Percentiles rank a stretch among this genome's conserved stretches.
Conservation (phyloP, 2,888 invertebrate genomes). For the Nemoura dubitans region DNA sequence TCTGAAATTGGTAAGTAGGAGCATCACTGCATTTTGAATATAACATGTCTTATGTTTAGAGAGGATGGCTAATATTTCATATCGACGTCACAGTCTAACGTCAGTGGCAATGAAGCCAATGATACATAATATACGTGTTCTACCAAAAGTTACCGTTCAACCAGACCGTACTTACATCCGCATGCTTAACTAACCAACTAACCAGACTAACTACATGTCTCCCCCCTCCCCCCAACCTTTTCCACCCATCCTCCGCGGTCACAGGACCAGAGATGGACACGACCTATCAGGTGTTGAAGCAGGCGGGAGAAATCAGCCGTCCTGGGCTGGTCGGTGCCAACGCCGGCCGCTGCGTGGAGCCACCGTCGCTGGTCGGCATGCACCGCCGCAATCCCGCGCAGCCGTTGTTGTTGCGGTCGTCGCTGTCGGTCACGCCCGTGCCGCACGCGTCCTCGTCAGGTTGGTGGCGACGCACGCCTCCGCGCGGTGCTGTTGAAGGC, state of each 20-base stretch:
- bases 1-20: no score
- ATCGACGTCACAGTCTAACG: no score
- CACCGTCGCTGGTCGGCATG: constrained; percentile 63
- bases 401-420: constrained; percentile 51
- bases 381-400: constrained; percentile 46
- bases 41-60: no score
- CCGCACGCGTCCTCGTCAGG: constrained; percentile 77
- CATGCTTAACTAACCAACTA: background rate
- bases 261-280: constrained; percentile 75
- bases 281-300: constrained; percentile 94
- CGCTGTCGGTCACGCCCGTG: constrained; percentile 58
- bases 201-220: background rate
- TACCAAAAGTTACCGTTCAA: background rate
- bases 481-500: no score
- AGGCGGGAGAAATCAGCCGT: constrained; percentile 82
- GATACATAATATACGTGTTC: background rate
- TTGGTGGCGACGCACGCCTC: constrained; percentile 62
- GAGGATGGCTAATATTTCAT: no score
- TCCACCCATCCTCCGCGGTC: constrained; percentile 37
- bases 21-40: no score
- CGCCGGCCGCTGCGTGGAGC: constrained; percentile 55
- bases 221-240: background rate
- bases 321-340: constrained; percentile 56
- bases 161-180: background rate
- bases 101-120: no score